A percentile compares a stretch with the other conserved stretches of the same genome.
phyloP scores from a whole-genome alignment of 2,797 vertebrate genomes.

The Acanthis flammea region DNA sequence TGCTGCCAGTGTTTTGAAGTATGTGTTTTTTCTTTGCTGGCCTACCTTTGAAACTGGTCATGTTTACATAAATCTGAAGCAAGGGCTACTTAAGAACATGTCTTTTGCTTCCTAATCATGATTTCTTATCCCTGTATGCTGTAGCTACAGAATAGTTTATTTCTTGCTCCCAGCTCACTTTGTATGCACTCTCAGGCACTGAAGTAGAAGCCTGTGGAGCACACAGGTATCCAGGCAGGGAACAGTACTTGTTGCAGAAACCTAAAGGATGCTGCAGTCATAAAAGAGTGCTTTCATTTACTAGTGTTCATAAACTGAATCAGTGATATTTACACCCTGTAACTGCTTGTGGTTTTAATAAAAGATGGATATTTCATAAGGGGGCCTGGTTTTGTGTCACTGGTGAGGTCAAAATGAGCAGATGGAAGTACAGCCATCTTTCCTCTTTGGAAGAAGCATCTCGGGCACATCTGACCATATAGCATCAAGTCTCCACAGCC shows the following conservation, averaged over 20 bases:
- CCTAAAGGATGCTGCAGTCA: neutral
- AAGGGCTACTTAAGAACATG: neutral
- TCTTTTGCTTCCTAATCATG: neutral
- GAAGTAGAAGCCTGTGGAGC: neutral
- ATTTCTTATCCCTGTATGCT: neutral
- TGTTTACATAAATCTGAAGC: neutral
- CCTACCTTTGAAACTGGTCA: neutral
- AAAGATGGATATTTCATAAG: neutral
- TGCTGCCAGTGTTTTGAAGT: neutral
- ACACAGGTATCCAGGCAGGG: neutral
- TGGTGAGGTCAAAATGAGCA: neutral
- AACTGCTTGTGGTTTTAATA: neutral
- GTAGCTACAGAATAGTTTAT: neutral
- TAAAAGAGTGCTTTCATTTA: neutral
- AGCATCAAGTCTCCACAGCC: neutral
- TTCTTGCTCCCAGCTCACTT: neutral
- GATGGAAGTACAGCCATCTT: neutral
- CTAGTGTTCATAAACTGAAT: neutral
- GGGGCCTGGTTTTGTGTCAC: neutral
- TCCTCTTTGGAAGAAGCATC: neutral
- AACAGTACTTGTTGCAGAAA: neutral
- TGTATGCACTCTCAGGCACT: neutral
- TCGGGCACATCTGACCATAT: fast-evolving
- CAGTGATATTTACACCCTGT: neutral
- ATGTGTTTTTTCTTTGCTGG: neutral